A percentile compares a stretch with the other conserved stretches of the same genome.
Conservation (phyloP, 2,888 invertebrate species). For the Epinotia nisella region DNA sequence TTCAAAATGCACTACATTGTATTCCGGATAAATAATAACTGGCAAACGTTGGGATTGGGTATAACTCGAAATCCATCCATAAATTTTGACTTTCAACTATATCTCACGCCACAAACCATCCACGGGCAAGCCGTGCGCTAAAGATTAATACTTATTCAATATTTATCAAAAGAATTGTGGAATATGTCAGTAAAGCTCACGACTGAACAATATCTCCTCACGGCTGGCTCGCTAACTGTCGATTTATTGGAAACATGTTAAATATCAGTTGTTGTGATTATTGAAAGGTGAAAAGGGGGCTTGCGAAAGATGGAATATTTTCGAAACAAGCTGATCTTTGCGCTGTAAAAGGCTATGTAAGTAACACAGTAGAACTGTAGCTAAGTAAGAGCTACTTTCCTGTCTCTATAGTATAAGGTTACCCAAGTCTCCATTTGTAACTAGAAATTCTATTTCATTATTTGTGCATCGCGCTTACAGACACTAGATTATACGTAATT, state of each 20-base stretch:
- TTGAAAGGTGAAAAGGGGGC: conserved; percentile 28
- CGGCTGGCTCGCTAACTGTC: conserved; percentile 49
- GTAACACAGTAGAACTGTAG: neutral
- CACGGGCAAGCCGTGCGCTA: conserved; percentile 68
- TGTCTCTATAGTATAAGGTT: too few relatives aligned
- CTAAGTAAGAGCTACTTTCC: neutral
- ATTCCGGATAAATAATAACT: conserved; percentile 62
- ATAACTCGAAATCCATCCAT: conserved; percentile 61
- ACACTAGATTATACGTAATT: too few relatives aligned
- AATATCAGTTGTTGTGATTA: conserved; percentile 47
- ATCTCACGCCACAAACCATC: conserved; percentile 58
- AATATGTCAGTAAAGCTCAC: conserved; percentile 43
- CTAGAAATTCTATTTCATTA: too few relatives aligned
- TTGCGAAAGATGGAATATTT: conserved; percentile 13
- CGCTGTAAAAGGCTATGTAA: conserved; percentile 2
- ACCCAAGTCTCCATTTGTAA: too few relatives aligned
- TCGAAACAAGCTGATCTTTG: conserved; percentile 1
- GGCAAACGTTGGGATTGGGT: conserved; percentile 55
- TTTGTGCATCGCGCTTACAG: too few relatives aligned
- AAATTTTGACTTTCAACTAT: conserved; percentile 69
- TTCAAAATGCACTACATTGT: neutral
- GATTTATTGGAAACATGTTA: conserved; percentile 56
- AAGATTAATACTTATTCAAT: conserved; percentile 64
- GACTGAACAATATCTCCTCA: conserved; percentile 36
- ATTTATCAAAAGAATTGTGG: conserved; percentile 61